A percentile compares a stretch with the other conserved stretches of the same genome.
Evolutionary conservation across 2,888 invertebrate species (phyloP).

Genomic region (Blera fallax): DNA sequence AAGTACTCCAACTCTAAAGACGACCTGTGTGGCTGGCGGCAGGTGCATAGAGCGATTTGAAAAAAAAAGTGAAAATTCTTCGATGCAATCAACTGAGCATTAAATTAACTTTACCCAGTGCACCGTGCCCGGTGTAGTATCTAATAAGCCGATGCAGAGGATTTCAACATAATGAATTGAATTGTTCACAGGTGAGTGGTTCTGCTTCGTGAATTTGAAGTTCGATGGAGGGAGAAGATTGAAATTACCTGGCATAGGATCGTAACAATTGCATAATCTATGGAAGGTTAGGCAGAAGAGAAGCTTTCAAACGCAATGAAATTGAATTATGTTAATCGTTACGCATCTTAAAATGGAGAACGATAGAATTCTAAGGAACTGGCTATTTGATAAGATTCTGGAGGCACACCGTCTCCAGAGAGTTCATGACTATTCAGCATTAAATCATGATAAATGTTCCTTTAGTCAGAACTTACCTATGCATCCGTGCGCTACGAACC

Average conservation of each 20-base stretch:
- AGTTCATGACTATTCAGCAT: too few species aligned
- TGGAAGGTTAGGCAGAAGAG: slow-evolving; percentile 17
- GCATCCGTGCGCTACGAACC: too few species aligned
- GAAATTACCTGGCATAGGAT: neutral
- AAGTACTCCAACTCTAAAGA: neutral
- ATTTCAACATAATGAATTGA: slow-evolving; percentile 65
- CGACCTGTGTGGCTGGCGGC: neutral
- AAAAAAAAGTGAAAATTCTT: slow-evolving; percentile 62
- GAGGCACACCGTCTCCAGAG: too few species aligned
- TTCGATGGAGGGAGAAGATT: neutral
- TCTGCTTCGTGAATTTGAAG: slow-evolving; percentile 17
- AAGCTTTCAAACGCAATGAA: neutral
- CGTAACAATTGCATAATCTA: slow-evolving; percentile 36
- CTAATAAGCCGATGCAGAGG: slow-evolving; percentile 14
- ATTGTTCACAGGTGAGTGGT: slow-evolving; percentile 68
- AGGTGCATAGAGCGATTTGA: slow-evolving; percentile 19
- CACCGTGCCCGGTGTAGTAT: slow-evolving; percentile 19
- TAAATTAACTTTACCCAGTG: slow-evolving; percentile 52
- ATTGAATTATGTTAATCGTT: neutral
- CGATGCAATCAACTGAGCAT: slow-evolving; percentile 67
- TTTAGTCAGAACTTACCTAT: too few species aligned
- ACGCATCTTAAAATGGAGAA: neutral
- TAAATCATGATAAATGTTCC: too few species aligned
- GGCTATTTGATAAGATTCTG: too few species aligned
- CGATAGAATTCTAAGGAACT: neutral